Evolutionary conservation across 2,888 invertebrate species (phyloP), one percentile per base, ranked within the genome.

Genomic region (Stictocephala bisonia): DNA sequence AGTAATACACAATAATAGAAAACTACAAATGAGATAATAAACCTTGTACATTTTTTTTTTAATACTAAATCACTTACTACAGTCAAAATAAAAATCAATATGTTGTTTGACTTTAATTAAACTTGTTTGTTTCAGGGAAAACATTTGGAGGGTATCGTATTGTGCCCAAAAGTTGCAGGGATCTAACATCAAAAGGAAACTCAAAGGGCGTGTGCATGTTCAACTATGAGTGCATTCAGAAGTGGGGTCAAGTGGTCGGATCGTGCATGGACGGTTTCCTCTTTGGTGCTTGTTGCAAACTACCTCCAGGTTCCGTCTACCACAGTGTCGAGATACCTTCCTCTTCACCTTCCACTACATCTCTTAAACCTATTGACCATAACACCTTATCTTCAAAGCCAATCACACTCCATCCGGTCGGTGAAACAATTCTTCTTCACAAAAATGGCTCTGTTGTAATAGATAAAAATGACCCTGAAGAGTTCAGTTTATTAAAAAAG

Each of bases 241-340:
- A 93, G 76, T 90, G 89, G 0, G 96, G 96, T 0, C 90, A 92
- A 82, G 92, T 95, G 78, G 93, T 96, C 0, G 95, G 95, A 0
- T 92, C 95, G 0, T 96, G 96, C 81, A 94, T 95, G 91, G 95
- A 96, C 81, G 94, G 96, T 0, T 94, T 94, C 82, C 87, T 94
- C n/a, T 95, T 95, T 80, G 96, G 96, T 1, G 94, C 96, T 0
- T 96, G 96, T 83, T 96, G 96, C 81, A 91, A 93, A 80, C 86
- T 95, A 26, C 89, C 89, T 77, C 68, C 82, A 83, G 22, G 80
- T 15, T 78, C 76, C 24, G 75, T 72, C 56, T 74, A 76, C 53
- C 76, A 74, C 29, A 13, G 27, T 7, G 53, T 44, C n/a, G 64
- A 74, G 24, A 48, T 60, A 24, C 70, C 71, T 11, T 60, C 71